These are phyloP conservation scores for Oostethus manadensis DNA, from an alignment of 2,113 vertebrate genomes.

Conservation along the genomic window DNA sequence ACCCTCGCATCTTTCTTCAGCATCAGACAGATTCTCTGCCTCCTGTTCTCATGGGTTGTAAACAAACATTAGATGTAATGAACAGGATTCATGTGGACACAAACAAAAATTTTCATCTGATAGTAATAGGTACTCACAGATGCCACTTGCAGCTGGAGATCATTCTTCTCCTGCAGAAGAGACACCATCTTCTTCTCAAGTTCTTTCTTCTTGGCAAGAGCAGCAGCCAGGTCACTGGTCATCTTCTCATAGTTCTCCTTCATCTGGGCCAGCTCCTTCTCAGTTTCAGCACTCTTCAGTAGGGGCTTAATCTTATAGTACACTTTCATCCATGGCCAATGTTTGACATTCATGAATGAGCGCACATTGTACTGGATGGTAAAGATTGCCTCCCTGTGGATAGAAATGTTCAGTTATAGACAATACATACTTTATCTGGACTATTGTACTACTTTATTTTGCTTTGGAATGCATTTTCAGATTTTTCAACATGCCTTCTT, in stretches of 20 bases:
- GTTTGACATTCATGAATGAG: constrained; percentile 62
- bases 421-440: fast-evolving
- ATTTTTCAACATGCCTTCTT: constrained; percentile 34
- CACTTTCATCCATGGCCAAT: constrained; percentile 65
- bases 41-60: constrained; percentile 32
- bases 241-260: constrained; percentile 59
- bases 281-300: constrained; percentile 54
- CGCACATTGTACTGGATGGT: constrained; percentile 56
- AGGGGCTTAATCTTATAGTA: constrained; percentile 65
- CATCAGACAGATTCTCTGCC: constrained; percentile 54
- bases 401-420: constrained; percentile 2
- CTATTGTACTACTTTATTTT: not conserved
- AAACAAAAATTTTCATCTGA: not conserved
- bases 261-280: constrained; percentile 46
- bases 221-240: constrained; percentile 39
- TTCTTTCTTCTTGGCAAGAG: constrained; percentile 53
- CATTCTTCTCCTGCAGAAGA: constrained; percentile 54
- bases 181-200: constrained; percentile 58
- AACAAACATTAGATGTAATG: too few relatives aligned
- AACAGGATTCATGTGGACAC: not conserved
- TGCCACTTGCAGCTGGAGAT: constrained; percentile 48
- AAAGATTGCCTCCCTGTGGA: constrained; percentile 42
- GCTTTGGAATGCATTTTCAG: not conserved
- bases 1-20: constrained; percentile 60
- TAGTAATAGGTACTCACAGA: constrained; percentile 31